phyloP scores from a whole-genome alignment of 2,797 vertebrate species.

The Clarias pachynema region DNA sequence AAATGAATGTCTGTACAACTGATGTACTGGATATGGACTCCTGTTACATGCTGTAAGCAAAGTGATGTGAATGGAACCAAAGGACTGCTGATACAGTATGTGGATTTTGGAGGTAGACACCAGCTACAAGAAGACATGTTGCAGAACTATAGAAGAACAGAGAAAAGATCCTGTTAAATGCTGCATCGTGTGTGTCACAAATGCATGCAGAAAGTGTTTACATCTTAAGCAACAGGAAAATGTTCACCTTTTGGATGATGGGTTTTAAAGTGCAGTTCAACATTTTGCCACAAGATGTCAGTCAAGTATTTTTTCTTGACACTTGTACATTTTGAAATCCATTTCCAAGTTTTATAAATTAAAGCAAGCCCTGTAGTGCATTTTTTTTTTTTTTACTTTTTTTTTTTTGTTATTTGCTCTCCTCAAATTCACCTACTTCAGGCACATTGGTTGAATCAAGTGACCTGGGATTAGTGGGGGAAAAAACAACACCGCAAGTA shows the following conservation, averaged over 20 bases:
- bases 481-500: neutral
- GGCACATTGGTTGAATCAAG: neutral
- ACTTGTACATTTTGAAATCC: neutral
- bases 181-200: neutral
- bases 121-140: neutral
- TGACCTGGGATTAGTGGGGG: neutral
- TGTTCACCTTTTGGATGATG: neutral
- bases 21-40: neutral
- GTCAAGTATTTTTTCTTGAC: slow-evolving; percentile 10
- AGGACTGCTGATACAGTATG: neutral
- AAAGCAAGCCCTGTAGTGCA: neutral
- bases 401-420: neutral
- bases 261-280: neutral
- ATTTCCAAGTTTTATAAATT: neutral
- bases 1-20: neutral
- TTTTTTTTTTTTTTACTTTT: too few relatives aligned
- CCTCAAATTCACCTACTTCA: neutral
- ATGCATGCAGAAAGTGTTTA: neutral
- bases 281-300: slow-evolving; percentile 55
- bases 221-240: neutral
- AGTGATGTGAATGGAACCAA: neutral
- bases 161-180: neutral
- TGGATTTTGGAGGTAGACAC: neutral
- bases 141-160: neutral
- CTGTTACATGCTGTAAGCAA: neutral